Evolutionary conservation across 2,797 vertebrate genomes (phyloP), one percentile per base, ranked within the genome.

Genomic region (Rhinatrema bivittatum): DNA sequence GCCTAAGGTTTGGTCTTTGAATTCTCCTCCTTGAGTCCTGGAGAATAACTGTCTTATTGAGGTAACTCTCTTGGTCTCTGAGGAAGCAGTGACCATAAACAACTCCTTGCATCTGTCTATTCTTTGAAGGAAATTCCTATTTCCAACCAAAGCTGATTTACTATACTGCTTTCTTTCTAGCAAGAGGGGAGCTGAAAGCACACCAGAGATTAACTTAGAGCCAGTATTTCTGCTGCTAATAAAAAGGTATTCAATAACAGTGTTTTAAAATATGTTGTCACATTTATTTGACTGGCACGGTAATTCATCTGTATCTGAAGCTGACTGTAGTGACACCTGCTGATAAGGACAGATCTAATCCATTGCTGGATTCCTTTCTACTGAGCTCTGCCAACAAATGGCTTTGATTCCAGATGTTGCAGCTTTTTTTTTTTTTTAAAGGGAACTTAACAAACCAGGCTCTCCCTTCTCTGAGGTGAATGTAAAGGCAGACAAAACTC

Each of bases 381-480:
- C 42, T 67, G 62, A 60, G 68, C 51, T 22, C 5, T 70, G 73
- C 76, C 76, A 78, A 56, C 69, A 71, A 64, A 62, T 43, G 54
- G 61, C 60, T 70, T 68, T 40, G 0, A 0, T 59, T 72, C 74
- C 76, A 81, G 76, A 77, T 76, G 76, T 73, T 79, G 51, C 65
- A 65, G 68, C 62, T 77, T 65, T 65, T 50, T 42, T 72, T n/a
- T n/a, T n/a, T n/a, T n/a, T 68, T 72, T 76, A 77, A 79, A 17
- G 29, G 72, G 56, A 70, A 46, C 72, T 72, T 66, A 53, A 56
- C 44, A 72, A 73, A 52, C 47, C 56, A 65, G 74, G 69, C 72
- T 81, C 68, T 77, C 72, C 78, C 74, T 81, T 76, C 56, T 73
- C 68, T 76, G 73, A 74, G 76, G 70, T 76, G 73, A 77, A 45